Evolutionary conservation across 2,797 vertebrate species (phyloP).

Genomic region (Liasis olivaceus): DNA sequence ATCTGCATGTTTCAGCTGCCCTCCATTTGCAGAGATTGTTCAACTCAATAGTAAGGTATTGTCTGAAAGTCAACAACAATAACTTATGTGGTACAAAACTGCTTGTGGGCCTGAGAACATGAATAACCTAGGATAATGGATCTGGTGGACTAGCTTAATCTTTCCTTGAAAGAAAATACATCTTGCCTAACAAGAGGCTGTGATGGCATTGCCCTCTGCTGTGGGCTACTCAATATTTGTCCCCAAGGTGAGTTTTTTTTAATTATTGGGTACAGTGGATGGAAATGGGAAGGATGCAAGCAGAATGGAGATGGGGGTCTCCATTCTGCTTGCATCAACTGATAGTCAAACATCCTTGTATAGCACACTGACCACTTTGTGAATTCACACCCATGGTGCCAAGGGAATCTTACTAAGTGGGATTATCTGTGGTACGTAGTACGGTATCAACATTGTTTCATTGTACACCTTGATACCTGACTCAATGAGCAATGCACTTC

Average conservation of each 20-base stretch:
- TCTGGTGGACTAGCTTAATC: not conserved
- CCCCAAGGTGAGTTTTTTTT: not conserved
- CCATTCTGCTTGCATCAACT: not conserved
- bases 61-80: not conserved
- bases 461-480: not conserved
- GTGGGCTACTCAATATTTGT: not conserved
- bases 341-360: not conserved
- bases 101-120: not conserved
- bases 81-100: not conserved
- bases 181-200: not conserved
- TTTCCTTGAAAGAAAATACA: not conserved
- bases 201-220: not conserved
- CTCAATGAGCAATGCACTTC: not conserved
- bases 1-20: not conserved
- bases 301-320: not conserved
- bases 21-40: not conserved
- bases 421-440: not conserved
- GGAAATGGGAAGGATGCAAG: not conserved
- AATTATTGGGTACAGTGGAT: not conserved
- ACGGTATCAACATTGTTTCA: not conserved
- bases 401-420: not conserved
- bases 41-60: not conserved
- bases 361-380: not conserved
- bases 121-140: not conserved
- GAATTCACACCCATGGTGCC: not conserved